Evolutionary conservation across 2,113 vertebrate species (phyloP).

Genomic region (Chiloscyllium plagiosum): DNA sequence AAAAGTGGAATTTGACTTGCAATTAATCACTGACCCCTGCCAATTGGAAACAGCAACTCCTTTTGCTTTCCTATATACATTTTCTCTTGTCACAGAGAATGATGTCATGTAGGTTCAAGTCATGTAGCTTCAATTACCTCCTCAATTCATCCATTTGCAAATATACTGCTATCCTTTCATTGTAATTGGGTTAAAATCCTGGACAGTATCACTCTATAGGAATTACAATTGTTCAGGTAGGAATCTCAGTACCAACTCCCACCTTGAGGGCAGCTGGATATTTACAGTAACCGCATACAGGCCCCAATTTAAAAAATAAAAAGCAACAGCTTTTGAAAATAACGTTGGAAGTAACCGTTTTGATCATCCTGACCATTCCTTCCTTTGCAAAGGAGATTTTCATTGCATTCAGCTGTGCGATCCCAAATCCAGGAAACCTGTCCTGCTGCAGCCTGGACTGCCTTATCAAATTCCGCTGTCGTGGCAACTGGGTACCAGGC

Average conservation of each 20-base stretch:
- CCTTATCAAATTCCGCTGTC: too few relatives aligned
- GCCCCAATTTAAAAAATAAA: not conserved
- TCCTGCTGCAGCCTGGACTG: constrained; percentile 44
- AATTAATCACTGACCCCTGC: not conserved
- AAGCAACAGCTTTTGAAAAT: not conserved
- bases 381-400: constrained; percentile 94
- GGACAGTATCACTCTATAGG: not conserved
- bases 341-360: not conserved
- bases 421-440: constrained; percentile 80
- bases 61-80: not conserved
- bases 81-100: not conserved
- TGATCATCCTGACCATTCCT: constrained; percentile 46
- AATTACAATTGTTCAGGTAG: too few relatives aligned
- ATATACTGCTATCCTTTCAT: too few relatives aligned
- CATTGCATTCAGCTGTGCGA: constrained; percentile 85
- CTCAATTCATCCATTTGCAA: too few relatives aligned
- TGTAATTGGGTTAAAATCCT: not conserved
- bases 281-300: not conserved
- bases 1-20: constrained; percentile 5
- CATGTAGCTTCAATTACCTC: too few relatives aligned
- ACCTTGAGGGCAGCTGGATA: not conserved
- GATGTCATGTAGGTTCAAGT: too few relatives aligned
- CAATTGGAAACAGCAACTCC: not conserved
- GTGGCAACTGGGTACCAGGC: too few relatives aligned
- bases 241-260: too few relatives aligned